Conservation (phyloP, 2,797 vertebrate genomes). For the Pangasius mekongensis region DNA sequence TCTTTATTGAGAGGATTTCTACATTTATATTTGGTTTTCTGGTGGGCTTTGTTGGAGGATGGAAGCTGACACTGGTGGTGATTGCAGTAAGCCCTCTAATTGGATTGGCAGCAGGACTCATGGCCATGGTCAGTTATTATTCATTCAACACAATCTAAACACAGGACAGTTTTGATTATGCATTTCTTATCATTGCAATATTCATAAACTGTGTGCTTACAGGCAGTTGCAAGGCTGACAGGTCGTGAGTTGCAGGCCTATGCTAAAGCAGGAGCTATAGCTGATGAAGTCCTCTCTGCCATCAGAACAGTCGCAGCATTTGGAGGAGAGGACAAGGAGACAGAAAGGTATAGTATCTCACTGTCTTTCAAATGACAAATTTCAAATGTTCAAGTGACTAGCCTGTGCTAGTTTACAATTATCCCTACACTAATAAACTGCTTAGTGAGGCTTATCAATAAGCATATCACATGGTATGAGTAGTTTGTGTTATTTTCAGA, state of each 20-base stretch:
- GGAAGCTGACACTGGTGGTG: conserved; percentile 83
- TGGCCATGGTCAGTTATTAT: conserved; percentile 75
- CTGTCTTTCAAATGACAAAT: not conserved
- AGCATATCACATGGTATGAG: not conserved
- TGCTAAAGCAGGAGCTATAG: conserved; percentile 80
- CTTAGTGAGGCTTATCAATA: not conserved
- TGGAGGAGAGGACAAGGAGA: conserved; percentile 78
- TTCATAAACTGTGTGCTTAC: conserved; percentile 16
- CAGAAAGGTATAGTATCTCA: conserved; percentile 69
- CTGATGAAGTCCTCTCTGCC: conserved; percentile 80
- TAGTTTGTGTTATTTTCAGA: conserved; percentile 59
- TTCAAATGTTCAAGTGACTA: not conserved
- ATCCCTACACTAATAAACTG: not conserved
- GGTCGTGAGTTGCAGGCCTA: conserved; percentile 77
- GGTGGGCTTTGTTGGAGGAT: conserved; percentile 81
- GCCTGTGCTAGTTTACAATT: not conserved
- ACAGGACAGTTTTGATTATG: not conserved
- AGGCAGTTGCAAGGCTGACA: conserved; percentile 77
- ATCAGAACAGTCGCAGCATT: conserved; percentile 83
- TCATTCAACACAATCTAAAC: not conserved
- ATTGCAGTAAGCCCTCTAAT: conserved; percentile 80
- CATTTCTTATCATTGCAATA: not conserved
- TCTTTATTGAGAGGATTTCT: conserved; percentile 80
- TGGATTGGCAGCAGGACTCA: conserved; percentile 76
- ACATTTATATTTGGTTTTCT: conserved; percentile 80